Conservation (phyloP, 2,797 vertebrate genomes). For the Pangasius larnaudii region DNA sequence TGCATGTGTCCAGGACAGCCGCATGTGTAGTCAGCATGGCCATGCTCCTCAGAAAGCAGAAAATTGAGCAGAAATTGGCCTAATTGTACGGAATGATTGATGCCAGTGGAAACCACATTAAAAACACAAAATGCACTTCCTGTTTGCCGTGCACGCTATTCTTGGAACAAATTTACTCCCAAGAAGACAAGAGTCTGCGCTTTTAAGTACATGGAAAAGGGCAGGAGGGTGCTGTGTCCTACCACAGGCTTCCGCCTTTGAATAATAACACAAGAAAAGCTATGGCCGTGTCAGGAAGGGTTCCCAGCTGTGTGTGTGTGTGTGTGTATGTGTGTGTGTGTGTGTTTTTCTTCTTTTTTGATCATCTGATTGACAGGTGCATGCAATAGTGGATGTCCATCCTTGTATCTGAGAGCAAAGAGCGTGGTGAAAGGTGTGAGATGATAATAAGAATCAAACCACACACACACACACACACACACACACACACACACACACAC, state of each 20-base stretch:
- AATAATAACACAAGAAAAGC: slow-evolving; percentile 53
- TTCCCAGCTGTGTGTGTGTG: slow-evolving; percentile 29
- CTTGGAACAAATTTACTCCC: slow-evolving; percentile 73
- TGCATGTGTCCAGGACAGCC: slow-evolving; percentile 77
- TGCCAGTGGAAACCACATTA: slow-evolving; percentile 87
- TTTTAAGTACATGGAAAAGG: slow-evolving; percentile 56
- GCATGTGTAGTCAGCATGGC: slow-evolving; percentile 87
- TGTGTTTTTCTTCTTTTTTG: slow-evolving; percentile 32
- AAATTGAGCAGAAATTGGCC: slow-evolving; percentile 86
- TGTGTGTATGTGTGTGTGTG: slow-evolving; percentile 14
- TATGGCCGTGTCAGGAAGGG: slow-evolving; percentile 45
- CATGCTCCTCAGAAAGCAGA: slow-evolving; percentile 86
- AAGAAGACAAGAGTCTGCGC: slow-evolving; percentile 54
- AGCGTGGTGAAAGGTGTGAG: slow-evolving; percentile 56
- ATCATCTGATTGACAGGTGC: slow-evolving; percentile 53
- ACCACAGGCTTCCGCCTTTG: slow-evolving; percentile 52
- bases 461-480: slow-evolving; percentile 49
- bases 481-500: slow-evolving; percentile 46
- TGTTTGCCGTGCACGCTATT: slow-evolving; percentile 68
- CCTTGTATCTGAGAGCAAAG: slow-evolving; percentile 50
- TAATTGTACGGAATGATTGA: slow-evolving; percentile 92
- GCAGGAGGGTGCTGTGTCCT: slow-evolving; percentile 53
- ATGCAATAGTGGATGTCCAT: slow-evolving; percentile 53
- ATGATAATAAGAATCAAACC: slow-evolving; percentile 53
- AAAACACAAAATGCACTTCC: slow-evolving; percentile 76